Base-by-base conservation (phyloP, 1,140 invertebrate genomes). In the Anoplolepis gracilipes region DNA sequence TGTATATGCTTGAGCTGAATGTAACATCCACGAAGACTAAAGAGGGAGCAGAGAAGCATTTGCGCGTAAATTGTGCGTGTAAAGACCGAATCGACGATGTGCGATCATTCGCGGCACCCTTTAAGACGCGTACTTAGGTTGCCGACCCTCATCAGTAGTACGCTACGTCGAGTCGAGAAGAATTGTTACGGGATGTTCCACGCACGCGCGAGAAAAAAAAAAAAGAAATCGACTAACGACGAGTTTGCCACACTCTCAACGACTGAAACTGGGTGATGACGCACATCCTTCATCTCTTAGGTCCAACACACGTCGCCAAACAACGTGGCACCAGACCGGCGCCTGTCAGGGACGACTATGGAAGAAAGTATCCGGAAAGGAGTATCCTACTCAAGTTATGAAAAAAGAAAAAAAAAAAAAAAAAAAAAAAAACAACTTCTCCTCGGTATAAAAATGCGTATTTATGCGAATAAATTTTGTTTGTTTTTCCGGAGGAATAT, bases 241-340 rank as follows among this genome's bases (percentile, higher is more conserved):
- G 53, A 42, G 16, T 59, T 59, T 59, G 53, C 42, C 46, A 36
- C 46, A 25, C 42, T 81, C 33, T 19, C 19, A 59, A 61, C 28
- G 25, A 72, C 53, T 82, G 78, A 82, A 82, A 82, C 53, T 73
- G 13, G 78, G 67, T 82, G 78, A 82, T 82, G 78, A 82, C 78
- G 67, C 78, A 82, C 53, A 61, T 55, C 67, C 65, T 73, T 73
- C 53, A 82, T 72, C 67, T 82, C 53, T 61, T 82, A 72, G 22
- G 4, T 61, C n/a, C 59, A 28, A 84, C 61, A 42, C 16, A 5
- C 81, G 42, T 49, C 22, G 36, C 57, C 57, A 78, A 84, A 64
- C 72, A 77, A 55, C 13, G 42, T 49, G 42, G 59, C 49, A 55
- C 81, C 72, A 62, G 70, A 33, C 28, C 46, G 72, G 30, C 42